phyloP scores from a whole-genome alignment of 2,113 vertebrate genomes.

The Hippocampus abdominalis region DNA sequence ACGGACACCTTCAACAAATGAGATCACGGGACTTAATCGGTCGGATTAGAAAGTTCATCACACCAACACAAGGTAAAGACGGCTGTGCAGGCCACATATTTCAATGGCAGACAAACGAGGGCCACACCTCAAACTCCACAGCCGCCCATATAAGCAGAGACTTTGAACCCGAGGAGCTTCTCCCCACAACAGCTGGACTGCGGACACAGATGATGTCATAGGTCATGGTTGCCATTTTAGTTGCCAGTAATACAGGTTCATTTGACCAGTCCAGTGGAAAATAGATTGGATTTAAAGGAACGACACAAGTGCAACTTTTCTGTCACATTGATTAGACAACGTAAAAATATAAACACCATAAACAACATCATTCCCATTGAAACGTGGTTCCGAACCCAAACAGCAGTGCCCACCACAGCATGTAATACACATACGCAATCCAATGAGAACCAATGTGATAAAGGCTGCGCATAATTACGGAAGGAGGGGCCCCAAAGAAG shows the following conservation, averaged over 20 bases:
- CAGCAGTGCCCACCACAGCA: no score
- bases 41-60: background rate
- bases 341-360: no score
- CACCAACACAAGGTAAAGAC: background rate
- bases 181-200: background rate
- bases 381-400: no score
- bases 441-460: no score
- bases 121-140: constrained; percentile 41
- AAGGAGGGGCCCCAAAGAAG: constrained; percentile 39
- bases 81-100: background rate
- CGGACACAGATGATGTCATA: background rate
- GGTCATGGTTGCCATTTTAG: background rate
- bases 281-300: no score
- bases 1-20: background rate
- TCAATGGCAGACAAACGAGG: background rate
- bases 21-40: constrained; percentile 1
- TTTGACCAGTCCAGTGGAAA: background rate
- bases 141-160: constrained; percentile 38
- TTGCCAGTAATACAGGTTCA: background rate
- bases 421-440: no score
- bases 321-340: background rate
- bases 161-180: constrained; percentile 45
- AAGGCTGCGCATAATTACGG: constrained; percentile 23
- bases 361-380: no score
- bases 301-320: background rate